A percentile compares a stretch with the other conserved stretches of the same genome.
phyloP scores from a whole-genome alignment of 2,888 invertebrate species.

The Drosophila eohydei region DNA sequence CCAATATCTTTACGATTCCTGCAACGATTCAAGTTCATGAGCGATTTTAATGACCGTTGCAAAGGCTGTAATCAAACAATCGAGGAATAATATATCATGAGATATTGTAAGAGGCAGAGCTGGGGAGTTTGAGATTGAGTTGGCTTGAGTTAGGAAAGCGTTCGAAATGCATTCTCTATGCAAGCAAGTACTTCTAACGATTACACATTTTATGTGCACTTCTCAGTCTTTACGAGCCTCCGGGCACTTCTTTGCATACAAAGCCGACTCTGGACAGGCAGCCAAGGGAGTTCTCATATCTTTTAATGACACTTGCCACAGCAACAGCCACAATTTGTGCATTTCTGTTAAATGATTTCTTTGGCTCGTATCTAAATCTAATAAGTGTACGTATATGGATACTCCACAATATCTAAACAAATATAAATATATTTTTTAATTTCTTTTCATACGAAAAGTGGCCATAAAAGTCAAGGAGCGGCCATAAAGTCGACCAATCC shows the following conservation, averaged over 20 bases:
- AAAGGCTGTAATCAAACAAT: conserved; percentile 48
- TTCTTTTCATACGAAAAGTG: conserved; percentile 72
- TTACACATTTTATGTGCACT: conserved; percentile 74
- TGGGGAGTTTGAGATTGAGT: not conserved
- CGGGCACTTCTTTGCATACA: conserved; percentile 68
- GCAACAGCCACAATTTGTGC: conserved; percentile 45
- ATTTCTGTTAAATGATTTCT: conserved; percentile 72
- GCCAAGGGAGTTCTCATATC: conserved; percentile 28
- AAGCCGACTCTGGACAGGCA: conserved; percentile 26
- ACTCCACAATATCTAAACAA: conserved; percentile 11
- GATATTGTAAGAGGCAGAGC: not conserved
- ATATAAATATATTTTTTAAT: conserved; percentile 63
- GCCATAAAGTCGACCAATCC: conserved; percentile 65
- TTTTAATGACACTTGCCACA: conserved; percentile 71
- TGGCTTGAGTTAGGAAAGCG: conserved; percentile 14
- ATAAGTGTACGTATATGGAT: conserved; percentile 55
- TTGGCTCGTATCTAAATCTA: conserved; percentile 70
- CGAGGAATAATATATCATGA: conserved; percentile 6
- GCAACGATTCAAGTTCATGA: conserved; percentile 66
- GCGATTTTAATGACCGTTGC: conserved; percentile 57
- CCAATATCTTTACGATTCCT: conserved; percentile 39
- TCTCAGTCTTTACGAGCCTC: conserved; percentile 65
- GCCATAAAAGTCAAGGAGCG: conserved; percentile 68
- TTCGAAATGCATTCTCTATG: conserved; percentile 52
- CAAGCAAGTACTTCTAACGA: conserved; percentile 66